These are phyloP conservation scores for Philereme transversata DNA, from an alignment of 2,888 invertebrate species.

Conservation along the genomic window DNA sequence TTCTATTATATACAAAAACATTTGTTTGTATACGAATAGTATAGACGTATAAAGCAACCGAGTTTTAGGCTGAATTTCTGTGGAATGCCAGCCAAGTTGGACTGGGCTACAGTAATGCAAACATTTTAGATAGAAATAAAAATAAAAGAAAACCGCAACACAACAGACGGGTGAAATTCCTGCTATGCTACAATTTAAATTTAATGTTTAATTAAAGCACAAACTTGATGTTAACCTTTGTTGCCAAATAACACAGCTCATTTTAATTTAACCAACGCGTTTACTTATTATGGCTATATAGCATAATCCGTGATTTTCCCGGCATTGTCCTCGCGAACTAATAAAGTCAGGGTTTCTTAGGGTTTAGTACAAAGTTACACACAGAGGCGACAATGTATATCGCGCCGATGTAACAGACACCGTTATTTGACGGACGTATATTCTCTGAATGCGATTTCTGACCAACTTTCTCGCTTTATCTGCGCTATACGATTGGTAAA, in stretches of 20 bases:
- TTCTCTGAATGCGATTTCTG: background rate
- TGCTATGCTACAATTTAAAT: conserved; percentile 16
- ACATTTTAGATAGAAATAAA: conserved; percentile 26
- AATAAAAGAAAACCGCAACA: conserved; percentile 16
- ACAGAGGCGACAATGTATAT: background rate
- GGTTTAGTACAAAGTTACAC: no score
- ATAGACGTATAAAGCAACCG: no score
- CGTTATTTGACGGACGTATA: background rate
- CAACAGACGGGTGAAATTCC: conserved; percentile 23
- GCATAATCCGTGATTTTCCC: background rate
- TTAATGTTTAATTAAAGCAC: conserved; percentile 13
- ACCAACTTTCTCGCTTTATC: background rate
- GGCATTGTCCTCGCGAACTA: background rate
- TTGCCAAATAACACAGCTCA: conserved; percentile 1
- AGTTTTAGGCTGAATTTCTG: background rate
- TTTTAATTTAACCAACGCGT: conserved; percentile 11
- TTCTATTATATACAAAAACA: no score
- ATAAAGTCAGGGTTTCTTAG: background rate
- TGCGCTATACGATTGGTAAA: no score
- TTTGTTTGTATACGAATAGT: no score
- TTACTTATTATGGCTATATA: background rate
- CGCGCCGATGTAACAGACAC: background rate
- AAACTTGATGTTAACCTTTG: conserved; percentile 10
- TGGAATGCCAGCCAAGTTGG: conserved; percentile 2
- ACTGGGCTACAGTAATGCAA: conserved; percentile 19